phyloP scores from a whole-genome alignment of 2,888 invertebrate species.

The Eristalis tenax region DNA sequence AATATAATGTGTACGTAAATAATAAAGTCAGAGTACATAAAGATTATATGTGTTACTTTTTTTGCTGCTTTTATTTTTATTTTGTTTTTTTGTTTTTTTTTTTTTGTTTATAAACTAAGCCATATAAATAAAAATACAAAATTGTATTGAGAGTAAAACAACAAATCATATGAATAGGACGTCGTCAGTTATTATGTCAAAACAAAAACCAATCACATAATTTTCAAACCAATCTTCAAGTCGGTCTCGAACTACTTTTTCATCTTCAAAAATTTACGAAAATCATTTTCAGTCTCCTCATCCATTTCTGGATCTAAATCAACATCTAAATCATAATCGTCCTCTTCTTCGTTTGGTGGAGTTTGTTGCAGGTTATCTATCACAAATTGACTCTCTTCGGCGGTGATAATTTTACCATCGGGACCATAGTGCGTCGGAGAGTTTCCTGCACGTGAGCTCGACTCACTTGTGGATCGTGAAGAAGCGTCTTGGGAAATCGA shows the following conservation, averaged over 20 bases:
- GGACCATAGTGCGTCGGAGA: constrained; percentile 89
- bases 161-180: constrained; percentile 29
- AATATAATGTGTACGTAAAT: constrained; percentile 1
- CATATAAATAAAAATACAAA: constrained; percentile 48
- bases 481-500: constrained; percentile 74
- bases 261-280: constrained; percentile 82
- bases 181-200: constrained; percentile 7
- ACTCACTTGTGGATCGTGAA: constrained; percentile 74
- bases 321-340: constrained; percentile 82
- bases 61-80: constrained; percentile 18
- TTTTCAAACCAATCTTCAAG: not conserved
- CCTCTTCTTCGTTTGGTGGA: constrained; percentile 77
- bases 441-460: constrained; percentile 75
- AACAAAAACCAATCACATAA: constrained; percentile 8
- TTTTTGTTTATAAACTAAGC: constrained; percentile 16
- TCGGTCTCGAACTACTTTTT: constrained; percentile 7
- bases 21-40: constrained; percentile 33
- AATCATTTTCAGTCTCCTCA: constrained; percentile 84
- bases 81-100: constrained; percentile 43
- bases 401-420: constrained; percentile 88
- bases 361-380: constrained; percentile 76
- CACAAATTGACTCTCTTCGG: constrained; percentile 91
- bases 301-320: constrained; percentile 85
- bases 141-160: constrained; percentile 20
- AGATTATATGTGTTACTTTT: not conserved